Base-by-base conservation (phyloP, 2,888 invertebrate genomes). In the Sarcophaga rosellei region DNA sequence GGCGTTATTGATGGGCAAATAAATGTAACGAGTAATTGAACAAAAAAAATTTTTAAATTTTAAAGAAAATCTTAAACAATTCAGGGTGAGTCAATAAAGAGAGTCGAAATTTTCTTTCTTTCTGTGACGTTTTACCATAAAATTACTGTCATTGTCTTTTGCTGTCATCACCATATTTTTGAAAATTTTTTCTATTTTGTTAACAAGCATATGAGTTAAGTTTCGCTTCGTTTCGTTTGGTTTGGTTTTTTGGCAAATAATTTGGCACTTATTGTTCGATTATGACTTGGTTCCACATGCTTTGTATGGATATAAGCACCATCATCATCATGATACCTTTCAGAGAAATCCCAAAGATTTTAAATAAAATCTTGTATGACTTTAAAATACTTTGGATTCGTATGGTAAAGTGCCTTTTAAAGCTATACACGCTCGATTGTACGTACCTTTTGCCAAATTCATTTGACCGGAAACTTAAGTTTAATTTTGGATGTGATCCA, bases 391-490 rank as follows among this genome's bases (percentile, higher is more conserved):
- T 53, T 1, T 57, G 15, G 1, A 88, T 86, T 87, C 81, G 53
- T 85, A 88, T 86, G 84, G 72, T 75, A 87, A 81, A 88, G 81
- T 88, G 83, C 76, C 66, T 70, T 72, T 78, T 65, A 53, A 15
- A 44, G 68, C 11, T 61, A 20, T 21, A 53, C 12, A 23, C 35
- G n/a, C 44, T 62, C 23, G 47, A 88, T 87, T 85, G 88, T 91
- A 91, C 91, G 88, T 91, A 91, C 91, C 92, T 91, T 86, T 81
- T 91, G 91, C 91, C 91, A 91, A 91, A 91, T 92, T 92, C 90
- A 92, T 92, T 91, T 91, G 92, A 91, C 92, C 91, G 91, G 92
- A 92, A 92, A 91, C 91, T 92, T 92, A 92, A 92, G 92, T 92
- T 91, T 90, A 89, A 90, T 90, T 92, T 92, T 92, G 91, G 91